Conservation (phyloP, 2,888 invertebrate species). For the Mesorhabditis spiculigera region DNA sequence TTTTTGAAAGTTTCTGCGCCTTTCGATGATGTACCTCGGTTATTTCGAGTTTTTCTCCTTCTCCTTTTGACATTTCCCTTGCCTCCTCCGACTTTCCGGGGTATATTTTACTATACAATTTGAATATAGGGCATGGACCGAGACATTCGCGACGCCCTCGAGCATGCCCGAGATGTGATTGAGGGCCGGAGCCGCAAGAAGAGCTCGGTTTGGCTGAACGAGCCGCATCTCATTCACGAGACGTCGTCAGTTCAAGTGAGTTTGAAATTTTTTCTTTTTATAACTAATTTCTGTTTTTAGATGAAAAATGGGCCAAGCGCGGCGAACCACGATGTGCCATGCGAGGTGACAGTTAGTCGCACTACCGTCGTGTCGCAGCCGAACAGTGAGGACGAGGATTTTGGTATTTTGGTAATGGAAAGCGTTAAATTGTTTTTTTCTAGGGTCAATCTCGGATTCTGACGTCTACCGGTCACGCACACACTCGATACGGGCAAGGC, state of each 20-base stretch:
- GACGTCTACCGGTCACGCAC: not conserved
- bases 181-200: not conserved
- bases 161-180: not conserved
- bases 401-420: slow-evolving; percentile 15
- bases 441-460: not conserved
- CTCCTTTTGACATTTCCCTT: not conserved
- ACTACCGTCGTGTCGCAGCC: slow-evolving; percentile 43
- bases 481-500: not conserved
- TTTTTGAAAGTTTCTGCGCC: not conserved
- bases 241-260: not conserved
- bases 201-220: slow-evolving; percentile 1
- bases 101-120: no score
- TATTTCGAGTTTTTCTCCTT: not conserved
- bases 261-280: not conserved
- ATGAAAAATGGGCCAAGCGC: not conserved
- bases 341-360: slow-evolving; percentile 11
- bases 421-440: not conserved
- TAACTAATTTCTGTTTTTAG: not conserved
- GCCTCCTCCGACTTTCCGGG: not conserved
- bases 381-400: slow-evolving; percentile 46
- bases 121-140: not conserved
- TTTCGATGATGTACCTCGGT: not conserved
- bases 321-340: not conserved
- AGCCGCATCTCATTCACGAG: slow-evolving; percentile 1
- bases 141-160: not conserved